Conservation (phyloP, 92 coral and sea anemone species). For the Plumapathes pennacea region DNA sequence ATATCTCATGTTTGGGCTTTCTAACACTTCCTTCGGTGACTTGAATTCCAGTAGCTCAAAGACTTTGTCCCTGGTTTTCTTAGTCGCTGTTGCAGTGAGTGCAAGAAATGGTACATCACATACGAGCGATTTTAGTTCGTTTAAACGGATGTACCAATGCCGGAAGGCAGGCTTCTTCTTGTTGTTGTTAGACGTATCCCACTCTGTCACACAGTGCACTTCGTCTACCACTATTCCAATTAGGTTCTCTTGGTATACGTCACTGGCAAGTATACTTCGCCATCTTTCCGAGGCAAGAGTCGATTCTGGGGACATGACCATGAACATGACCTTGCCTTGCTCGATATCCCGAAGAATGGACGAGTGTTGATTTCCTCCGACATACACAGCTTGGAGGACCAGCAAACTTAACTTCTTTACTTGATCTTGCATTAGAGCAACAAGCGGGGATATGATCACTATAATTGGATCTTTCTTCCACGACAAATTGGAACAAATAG, state of each 20-base stretch:
- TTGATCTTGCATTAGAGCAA: slow-evolving; percentile 42
- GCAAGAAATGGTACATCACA: slow-evolving; percentile 35
- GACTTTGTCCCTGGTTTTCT: slow-evolving; percentile 21
- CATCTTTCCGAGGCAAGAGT: not conserved
- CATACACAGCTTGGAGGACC: slow-evolving; percentile 31
- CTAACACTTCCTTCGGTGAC: slow-evolving; percentile 22
- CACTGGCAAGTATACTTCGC: slow-evolving; percentile 28
- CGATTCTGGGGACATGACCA: slow-evolving; percentile 42
- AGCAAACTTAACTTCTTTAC: slow-evolving; percentile 7
- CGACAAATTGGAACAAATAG: too few relatives aligned
- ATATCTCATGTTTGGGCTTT: slow-evolving; percentile 38
- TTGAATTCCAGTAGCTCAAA: slow-evolving; percentile 23
- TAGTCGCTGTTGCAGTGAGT: slow-evolving; percentile 46
- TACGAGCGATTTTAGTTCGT: slow-evolving; percentile 16
- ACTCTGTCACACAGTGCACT: too few relatives aligned
- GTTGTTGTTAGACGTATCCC: slow-evolving; percentile 26
- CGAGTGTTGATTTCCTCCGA: slow-evolving; percentile 29
- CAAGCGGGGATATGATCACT: slow-evolving; percentile 13
- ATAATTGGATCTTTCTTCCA: slow-evolving; percentile 8
- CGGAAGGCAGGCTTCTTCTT: slow-evolving; percentile 18
- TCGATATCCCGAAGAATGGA: slow-evolving; percentile 7
- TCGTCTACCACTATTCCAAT: slow-evolving; percentile 23
- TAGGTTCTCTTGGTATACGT: slow-evolving; percentile 19
- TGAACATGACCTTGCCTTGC: slow-evolving; percentile 11
- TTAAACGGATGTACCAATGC: slow-evolving; percentile 23